These are phyloP conservation scores for Pelecanus crispus DNA, from an alignment of 2,113 vertebrate species.

Conservation along the genomic window DNA sequence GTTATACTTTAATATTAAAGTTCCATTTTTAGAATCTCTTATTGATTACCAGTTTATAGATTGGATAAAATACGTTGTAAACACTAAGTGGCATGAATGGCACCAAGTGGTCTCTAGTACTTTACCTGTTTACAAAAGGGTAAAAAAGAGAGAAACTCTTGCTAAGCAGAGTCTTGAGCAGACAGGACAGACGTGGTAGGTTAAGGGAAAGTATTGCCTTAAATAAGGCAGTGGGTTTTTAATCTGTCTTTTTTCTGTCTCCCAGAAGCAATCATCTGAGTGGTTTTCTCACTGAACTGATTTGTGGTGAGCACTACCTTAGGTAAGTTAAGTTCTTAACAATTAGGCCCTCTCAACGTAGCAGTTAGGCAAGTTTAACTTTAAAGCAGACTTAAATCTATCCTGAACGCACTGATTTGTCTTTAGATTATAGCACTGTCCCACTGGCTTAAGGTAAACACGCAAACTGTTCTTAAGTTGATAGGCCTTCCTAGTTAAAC, in stretches of 20 bases:
- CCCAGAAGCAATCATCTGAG: not conserved
- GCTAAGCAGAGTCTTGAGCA: not conserved
- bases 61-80: accelerated
- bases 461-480: not conserved
- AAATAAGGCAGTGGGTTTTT: not conserved
- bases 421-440: not conserved
- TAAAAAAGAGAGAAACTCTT: not conserved
- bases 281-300: not conserved
- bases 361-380: not conserved
- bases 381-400: not conserved
- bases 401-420: not conserved
- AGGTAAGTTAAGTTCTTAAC: not conserved
- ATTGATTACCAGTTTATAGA: not conserved
- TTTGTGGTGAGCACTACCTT: not conserved
- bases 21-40: not conserved
- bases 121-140: not conserved
- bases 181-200: not conserved
- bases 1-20: not conserved
- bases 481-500: not conserved
- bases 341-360: not conserved
- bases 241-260: not conserved
- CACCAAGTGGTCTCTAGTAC: not conserved
- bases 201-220: not conserved
- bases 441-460: not conserved
- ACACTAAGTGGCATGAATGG: not conserved